Evolutionary conservation across 53 echinoderm and acorn worm species (phyloP).

Genomic region (Patiria pectinifera): DNA sequence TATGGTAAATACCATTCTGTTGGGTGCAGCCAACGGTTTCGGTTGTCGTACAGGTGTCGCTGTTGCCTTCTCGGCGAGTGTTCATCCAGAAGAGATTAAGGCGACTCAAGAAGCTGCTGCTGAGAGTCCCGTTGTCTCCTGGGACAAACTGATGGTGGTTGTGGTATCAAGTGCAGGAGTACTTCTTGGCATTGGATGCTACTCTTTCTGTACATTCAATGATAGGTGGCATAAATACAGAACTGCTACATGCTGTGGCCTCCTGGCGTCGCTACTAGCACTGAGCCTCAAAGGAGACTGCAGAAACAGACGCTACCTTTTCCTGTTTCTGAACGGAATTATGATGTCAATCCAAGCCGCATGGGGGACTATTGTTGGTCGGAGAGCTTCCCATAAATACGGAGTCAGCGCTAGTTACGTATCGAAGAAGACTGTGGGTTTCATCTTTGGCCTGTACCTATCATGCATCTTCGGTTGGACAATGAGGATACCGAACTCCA

Average conservation of each 20-base stretch:
- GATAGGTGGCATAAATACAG: not conserved
- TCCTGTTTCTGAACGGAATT: conserved; percentile 17
- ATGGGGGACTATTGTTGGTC: not conserved
- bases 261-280: not conserved
- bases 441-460: conserved; percentile 25
- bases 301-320: not conserved
- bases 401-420: conserved; percentile 12
- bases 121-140: not conserved
- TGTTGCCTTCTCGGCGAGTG: conserved; percentile 30
- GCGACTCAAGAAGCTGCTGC: not conserved
- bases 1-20: not conserved
- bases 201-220: not conserved
- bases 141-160: not conserved
- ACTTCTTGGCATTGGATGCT: not conserved
- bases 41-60: conserved; percentile 59
- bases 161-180: not conserved
- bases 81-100: not conserved
- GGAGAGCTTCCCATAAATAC: not conserved
- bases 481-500: conserved; percentile 1
- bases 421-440: not conserved
- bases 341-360: not conserved
- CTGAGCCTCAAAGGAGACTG: not conserved
- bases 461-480: conserved; percentile 22
- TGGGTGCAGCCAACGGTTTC: conserved; percentile 23
- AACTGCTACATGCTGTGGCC: not conserved